A percentile compares a stretch with the other conserved stretches of the same genome.
Evolutionary conservation across 2,113 vertebrate species (phyloP).

Genomic region (Trichechus manatus): DNA sequence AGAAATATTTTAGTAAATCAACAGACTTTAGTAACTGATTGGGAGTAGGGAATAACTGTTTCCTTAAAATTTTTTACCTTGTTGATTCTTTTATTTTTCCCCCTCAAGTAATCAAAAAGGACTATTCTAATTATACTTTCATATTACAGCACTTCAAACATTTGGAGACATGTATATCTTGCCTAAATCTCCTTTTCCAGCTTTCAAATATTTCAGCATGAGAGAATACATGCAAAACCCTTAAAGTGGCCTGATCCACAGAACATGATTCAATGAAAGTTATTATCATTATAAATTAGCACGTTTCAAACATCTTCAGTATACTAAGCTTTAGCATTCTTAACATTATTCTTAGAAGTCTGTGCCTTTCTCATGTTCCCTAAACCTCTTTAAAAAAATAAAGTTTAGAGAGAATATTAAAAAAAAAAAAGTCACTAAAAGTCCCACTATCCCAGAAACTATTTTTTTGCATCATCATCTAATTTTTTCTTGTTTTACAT

Average conservation of each 20-base stretch:
- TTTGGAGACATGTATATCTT: not conserved
- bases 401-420: not conserved
- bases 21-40: not conserved
- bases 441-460: not conserved
- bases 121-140: not conserved
- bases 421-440: slow-evolving; percentile 33
- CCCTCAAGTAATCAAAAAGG: not conserved
- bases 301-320: not conserved
- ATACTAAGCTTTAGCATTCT: not conserved
- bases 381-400: not conserved
- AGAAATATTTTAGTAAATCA: slow-evolving; percentile 7
- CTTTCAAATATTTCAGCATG: not conserved
- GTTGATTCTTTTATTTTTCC: not conserved
- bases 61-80: not conserved
- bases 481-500: not conserved
- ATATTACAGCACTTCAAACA: not conserved
- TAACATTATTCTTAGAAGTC: slow-evolving; percentile 14
- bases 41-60: not conserved
- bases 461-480: not conserved
- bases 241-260: not conserved
- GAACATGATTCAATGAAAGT: not conserved
- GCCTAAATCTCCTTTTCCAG: not conserved
- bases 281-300: not conserved
- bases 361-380: not conserved
- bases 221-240: not conserved